Evolutionary conservation across 2,113 vertebrate genomes (phyloP).

Genomic region (Perca fluviatilis): DNA sequence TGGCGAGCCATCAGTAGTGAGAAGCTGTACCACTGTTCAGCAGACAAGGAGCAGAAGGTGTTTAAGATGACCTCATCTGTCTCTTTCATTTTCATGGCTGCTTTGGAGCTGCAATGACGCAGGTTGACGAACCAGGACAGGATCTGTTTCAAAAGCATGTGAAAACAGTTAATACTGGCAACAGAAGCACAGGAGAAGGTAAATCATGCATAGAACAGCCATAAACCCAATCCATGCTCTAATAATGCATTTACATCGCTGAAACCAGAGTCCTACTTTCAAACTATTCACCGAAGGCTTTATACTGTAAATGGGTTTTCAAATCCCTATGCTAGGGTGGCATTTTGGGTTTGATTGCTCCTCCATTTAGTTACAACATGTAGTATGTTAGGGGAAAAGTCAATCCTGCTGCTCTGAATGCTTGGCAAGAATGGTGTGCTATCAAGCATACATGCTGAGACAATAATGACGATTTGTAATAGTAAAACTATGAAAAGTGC

Average conservation of each 20-base stretch:
- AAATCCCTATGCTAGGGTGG: background rate
- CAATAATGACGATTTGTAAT: background rate
- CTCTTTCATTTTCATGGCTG: conserved; percentile 36
- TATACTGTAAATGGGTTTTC: background rate
- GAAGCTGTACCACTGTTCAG: conserved; percentile 82
- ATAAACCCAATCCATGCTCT: background rate
- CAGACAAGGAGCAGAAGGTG: conserved; percentile 86
- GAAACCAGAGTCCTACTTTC: background rate
- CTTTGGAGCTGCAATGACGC: conserved; percentile 79
- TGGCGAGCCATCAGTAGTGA: conserved; percentile 87
- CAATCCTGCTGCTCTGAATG: background rate
- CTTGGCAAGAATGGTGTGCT: background rate
- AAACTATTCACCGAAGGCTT: background rate
- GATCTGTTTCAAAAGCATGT: conserved; percentile 67
- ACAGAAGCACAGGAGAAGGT: background rate
- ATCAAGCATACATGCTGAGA: conserved; percentile 1
- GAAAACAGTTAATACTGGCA: background rate
- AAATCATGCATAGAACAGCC: background rate
- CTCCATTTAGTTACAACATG: background rate
- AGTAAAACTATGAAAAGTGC: conserved; percentile 10
- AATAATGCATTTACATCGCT: background rate
- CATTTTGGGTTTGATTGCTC: background rate
- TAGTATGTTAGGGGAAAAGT: background rate
- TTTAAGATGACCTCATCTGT: conserved; percentile 56
- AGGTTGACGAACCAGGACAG: conserved; percentile 78